Conservation (phyloP, 2,113 vertebrate genomes). For the Erythrocebus patas region DNA sequence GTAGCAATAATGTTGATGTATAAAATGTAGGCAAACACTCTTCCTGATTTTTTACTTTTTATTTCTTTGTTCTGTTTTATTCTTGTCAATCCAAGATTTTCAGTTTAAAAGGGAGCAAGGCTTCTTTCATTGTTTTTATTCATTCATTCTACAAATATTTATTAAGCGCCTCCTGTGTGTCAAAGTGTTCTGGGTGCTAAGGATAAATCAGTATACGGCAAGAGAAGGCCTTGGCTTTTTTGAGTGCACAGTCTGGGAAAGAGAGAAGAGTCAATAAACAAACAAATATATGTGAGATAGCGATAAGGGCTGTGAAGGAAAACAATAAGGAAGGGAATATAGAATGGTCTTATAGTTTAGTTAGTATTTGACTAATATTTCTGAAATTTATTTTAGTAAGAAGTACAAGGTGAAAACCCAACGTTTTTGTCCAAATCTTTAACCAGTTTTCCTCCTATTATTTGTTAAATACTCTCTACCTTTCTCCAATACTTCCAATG, state of each 20-base stretch:
- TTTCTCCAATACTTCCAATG: not conserved
- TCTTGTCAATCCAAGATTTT: not conserved
- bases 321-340: no score
- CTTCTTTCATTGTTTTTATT: not conserved
- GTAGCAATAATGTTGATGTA: not conserved
- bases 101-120: not conserved
- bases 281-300: not conserved
- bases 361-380: not conserved
- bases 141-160: not conserved
- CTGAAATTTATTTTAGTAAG: not conserved
- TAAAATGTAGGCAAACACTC: not conserved
- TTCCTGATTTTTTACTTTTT: not conserved
- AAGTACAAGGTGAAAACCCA: not conserved
- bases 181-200: not conserved
- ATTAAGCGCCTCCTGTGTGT: not conserved
- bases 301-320: not conserved
- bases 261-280: not conserved
- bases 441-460: not conserved
- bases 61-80: not conserved
- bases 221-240: not conserved
- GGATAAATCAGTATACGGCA: not conserved
- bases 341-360: not conserved
- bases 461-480: not conserved
- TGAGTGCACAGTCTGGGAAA: not conserved
- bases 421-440: not conserved